Evolutionary conservation across 2,113 vertebrate genomes (phyloP), one percentile per base, ranked within the genome.

Genomic region (Synodontis membranacea): DNA sequence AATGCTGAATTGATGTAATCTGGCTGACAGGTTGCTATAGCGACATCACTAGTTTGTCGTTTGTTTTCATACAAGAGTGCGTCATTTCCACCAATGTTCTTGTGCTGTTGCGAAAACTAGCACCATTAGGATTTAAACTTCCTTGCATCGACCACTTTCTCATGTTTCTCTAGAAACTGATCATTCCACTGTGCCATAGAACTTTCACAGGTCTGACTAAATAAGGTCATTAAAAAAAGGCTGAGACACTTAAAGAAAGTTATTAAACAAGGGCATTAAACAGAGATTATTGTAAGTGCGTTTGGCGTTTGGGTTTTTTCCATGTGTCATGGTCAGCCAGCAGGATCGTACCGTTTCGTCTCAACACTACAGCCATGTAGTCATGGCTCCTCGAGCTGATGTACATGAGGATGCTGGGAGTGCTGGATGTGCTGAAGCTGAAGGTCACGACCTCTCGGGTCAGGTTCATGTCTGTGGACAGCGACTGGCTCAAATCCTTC

Each of bases 371-470:
- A 0, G 97, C 97, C 93, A 99, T 90, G 91, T 97, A 98, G 92
- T 99, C 98, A 0, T 96, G 94, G 1, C 95, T 96, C 85, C 95
- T 96, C 78, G 98, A 97, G 90, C 97, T 98, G 93, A 98, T 83
- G 0, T 98, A 99, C 80, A 99, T 87, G 3, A 99, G 95, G 34
- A 99, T 91, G 84, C 97, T 97, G 21, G 98, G 97, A 0, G 96
- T 92, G 80, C 93, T 97, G 87, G 96, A 97, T 37, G 98, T 98
- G 87, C 98, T 99, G 93, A 99, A 99, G 90, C 98, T 99, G 90
- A 99, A 96, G 44, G 93, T 92, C 84, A 99, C 92, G 8, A 96
- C 95, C 93, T 99, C 98, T 28, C 88, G 91, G 4, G 94, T 94
- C 11, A 95, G 90, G 84, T 95, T 96, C 70, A 92, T 89, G 54